These are phyloP conservation scores for Andrena cerasifolii DNA, from an alignment of 1,140 invertebrate species.

Conservation along the genomic window DNA sequence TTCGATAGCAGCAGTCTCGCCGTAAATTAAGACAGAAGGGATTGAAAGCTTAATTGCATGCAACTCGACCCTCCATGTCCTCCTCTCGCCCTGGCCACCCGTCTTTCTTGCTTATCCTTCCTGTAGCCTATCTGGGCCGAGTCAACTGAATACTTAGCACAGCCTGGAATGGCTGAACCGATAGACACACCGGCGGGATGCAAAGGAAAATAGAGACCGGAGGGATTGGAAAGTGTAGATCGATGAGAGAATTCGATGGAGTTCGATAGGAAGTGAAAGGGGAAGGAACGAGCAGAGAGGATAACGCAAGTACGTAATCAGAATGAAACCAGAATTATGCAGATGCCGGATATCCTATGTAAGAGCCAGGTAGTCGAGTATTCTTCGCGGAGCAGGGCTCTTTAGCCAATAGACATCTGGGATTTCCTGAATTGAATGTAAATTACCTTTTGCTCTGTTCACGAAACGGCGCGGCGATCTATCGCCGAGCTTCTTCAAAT, in stretches of 20 bases:
- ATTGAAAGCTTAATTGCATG: conserved; percentile 79
- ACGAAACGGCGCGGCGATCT: conserved; percentile 71
- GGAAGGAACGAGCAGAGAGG: background rate
- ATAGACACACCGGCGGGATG: background rate
- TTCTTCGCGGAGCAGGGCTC: conserved; percentile 66
- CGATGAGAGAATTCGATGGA: conserved; percentile 32
- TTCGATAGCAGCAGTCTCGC: conserved; percentile 40
- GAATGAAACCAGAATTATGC: conserved; percentile 73
- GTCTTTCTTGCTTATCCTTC: background rate
- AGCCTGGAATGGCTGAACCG: conserved; percentile 16
- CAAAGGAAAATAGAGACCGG: background rate
- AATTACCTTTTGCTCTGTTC: conserved; percentile 74
- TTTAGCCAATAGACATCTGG: conserved; percentile 74
- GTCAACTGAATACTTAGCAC: conserved; percentile 17
- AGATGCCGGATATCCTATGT: conserved; percentile 70
- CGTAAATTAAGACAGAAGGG: conserved; percentile 66
- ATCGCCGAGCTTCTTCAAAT: conserved; percentile 74
- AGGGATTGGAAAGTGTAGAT: background rate
- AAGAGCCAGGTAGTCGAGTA: conserved; percentile 63
- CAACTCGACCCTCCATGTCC: conserved; percentile 56
- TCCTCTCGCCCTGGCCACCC: no score
- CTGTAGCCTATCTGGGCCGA: background rate
- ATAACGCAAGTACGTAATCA: conserved; percentile 35
- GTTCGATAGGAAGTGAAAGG: background rate
- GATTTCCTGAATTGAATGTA: conserved; percentile 78